A percentile compares a stretch with the other conserved stretches of the same genome.
These are phyloP conservation scores for Strigamia maritima DNA, from an alignment of 2,888 invertebrate genomes.

Conservation along the genomic window DNA sequence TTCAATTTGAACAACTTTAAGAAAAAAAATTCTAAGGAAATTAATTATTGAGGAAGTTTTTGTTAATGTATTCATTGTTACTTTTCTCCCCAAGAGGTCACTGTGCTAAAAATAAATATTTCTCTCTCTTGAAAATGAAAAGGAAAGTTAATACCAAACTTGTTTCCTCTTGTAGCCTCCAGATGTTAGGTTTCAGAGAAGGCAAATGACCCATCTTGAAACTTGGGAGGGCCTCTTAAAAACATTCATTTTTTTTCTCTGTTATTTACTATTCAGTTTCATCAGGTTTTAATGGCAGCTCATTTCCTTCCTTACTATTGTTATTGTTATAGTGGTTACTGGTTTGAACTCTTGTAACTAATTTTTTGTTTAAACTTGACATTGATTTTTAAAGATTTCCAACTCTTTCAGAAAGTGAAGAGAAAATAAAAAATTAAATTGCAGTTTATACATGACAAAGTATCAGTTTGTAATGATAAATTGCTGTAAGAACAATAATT, in stretches of 20 bases:
- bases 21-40: background rate
- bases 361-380: background rate
- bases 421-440: background rate
- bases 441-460: background rate
- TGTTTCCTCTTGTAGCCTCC: background rate
- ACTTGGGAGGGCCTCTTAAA: background rate
- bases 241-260: background rate
- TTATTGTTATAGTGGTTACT: background rate
- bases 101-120: constrained; percentile 11
- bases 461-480: background rate
- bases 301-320: constrained; percentile 30
- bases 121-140: background rate
- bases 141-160: background rate
- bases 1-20: background rate
- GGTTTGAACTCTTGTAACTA: background rate
- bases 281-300: background rate
- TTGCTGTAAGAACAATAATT: background rate
- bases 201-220: constrained; percentile 15
- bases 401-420: background rate
- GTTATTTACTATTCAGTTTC: background rate
- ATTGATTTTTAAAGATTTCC: background rate
- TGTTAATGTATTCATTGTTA: background rate
- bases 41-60: constrained; percentile 2
- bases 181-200: background rate
- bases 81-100: background rate